Conservation (phyloP, 2,797 vertebrate species). For the Jordanella pulchra region DNA sequence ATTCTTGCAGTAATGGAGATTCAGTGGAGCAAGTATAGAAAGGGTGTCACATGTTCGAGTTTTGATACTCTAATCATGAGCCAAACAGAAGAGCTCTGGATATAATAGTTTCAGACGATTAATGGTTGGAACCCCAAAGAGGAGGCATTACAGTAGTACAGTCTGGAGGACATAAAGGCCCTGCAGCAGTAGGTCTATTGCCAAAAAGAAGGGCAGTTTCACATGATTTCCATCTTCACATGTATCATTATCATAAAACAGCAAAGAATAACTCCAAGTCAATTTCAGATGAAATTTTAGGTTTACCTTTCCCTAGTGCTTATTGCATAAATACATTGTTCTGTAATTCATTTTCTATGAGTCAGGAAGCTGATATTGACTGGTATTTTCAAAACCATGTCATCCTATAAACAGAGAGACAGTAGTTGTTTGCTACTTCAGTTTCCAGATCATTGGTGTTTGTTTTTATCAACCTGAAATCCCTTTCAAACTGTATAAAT, state of each 20-base stretch:
- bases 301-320: neutral
- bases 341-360: neutral
- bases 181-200: neutral
- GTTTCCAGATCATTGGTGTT: neutral
- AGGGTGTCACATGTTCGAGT: neutral
- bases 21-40: neutral
- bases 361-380: no score
- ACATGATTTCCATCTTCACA: no score
- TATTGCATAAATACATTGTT: neutral
- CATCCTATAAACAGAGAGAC: no score
- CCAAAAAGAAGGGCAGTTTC: no score
- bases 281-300: neutral
- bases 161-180: neutral
- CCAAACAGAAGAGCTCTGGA: neutral
- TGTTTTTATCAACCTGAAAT: neutral
- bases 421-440: neutral
- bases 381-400: no score
- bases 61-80: neutral
- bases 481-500: neutral
- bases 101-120: neutral
- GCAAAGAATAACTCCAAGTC: no score
- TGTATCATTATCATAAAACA: no score
- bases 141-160: no score
- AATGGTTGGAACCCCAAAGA: neutral
- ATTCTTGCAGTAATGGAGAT: neutral